phyloP scores from a whole-genome alignment of 2,113 vertebrate genomes.

The Charadrius vociferus region DNA sequence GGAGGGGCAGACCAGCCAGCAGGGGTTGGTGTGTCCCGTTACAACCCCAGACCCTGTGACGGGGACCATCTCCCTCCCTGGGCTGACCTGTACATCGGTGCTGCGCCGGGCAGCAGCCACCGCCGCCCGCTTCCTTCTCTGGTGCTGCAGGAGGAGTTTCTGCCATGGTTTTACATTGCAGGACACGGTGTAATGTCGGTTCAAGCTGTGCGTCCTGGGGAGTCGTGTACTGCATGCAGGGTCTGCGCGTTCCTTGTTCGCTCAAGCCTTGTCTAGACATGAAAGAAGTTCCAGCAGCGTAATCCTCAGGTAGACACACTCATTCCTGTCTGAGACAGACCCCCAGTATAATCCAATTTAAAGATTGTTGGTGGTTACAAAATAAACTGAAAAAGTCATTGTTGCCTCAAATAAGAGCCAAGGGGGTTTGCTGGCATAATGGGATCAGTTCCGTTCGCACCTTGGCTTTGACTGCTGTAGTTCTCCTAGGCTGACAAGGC shows the following conservation, averaged over 20 bases:
- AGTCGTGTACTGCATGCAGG: background rate
- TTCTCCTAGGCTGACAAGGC: background rate
- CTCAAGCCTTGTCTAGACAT: accelerated
- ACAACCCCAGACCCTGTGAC: accelerated
- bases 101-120: accelerated
- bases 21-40: background rate
- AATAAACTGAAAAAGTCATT: accelerated
- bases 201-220: background rate
- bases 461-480: accelerated
- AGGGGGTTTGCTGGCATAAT: accelerated
- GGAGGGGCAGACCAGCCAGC: no score
- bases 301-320: accelerated
- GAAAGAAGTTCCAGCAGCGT: accelerated
- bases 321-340: background rate
- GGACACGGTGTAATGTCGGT: accelerated
- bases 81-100: accelerated
- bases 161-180: accelerated
- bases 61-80: accelerated
- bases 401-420: no score
- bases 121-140: background rate
- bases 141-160: background rate
- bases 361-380: accelerated
- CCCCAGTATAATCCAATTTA: accelerated
- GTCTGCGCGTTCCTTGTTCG: accelerated
- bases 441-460: accelerated